phyloP scores from a whole-genome alignment of 2,797 vertebrate genomes.

The Simalia tracyae region DNA sequence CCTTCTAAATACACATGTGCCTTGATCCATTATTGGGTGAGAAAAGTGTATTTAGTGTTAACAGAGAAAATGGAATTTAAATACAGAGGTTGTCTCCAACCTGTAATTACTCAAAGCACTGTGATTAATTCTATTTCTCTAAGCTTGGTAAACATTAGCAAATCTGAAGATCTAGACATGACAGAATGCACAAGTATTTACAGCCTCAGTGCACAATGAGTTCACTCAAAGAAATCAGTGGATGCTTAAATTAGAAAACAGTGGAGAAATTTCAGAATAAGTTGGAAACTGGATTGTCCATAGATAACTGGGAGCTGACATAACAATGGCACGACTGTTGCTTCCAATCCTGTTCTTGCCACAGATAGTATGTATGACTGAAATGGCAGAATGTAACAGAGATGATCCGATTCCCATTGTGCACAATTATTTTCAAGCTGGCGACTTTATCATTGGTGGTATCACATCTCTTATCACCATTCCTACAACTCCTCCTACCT shows the following conservation, averaged over 20 bases:
- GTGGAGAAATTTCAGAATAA: background rate
- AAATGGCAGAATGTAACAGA: background rate
- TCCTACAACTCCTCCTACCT: background rate
- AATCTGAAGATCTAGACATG: background rate
- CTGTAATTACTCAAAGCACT: background rate
- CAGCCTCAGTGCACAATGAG: background rate
- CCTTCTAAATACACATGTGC: background rate
- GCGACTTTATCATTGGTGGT: background rate
- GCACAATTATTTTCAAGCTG: background rate
- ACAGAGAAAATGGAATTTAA: background rate
- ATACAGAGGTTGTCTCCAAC: background rate
- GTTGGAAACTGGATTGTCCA: too few relatives aligned
- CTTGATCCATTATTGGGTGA: background rate
- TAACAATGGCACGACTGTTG: background rate
- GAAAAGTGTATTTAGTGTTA: background rate
- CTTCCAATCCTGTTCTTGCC: background rate
- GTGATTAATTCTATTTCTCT: background rate
- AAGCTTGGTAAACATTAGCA: background rate
- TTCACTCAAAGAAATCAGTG: too few relatives aligned
- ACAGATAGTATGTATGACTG: background rate
- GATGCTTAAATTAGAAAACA: background rate
- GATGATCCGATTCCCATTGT: background rate
- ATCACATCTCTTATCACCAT: background rate
- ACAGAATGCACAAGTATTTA: background rate
- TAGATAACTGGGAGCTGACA: background rate